A percentile compares a stretch with the other conserved stretches of the same genome.
Conservation (phyloP, 2,888 invertebrate genomes). For the Perithous albicinctus region DNA sequence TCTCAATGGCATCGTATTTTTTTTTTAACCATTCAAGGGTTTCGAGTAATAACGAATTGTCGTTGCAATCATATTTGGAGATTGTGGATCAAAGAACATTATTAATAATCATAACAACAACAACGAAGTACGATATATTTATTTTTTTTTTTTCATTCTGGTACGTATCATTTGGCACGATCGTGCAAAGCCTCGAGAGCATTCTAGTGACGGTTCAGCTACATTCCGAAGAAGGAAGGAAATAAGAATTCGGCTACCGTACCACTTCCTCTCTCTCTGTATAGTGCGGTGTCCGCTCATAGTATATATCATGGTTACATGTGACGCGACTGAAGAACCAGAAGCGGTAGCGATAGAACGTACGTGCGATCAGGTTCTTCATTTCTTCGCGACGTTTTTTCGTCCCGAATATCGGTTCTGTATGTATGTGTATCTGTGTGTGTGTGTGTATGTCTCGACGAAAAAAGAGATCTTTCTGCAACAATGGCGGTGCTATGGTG, state of each 20-base stretch:
- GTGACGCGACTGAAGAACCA: conserved; percentile 7
- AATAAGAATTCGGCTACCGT: neutral
- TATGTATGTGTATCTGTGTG: too few species aligned
- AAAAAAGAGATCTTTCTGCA: conserved; percentile 11
- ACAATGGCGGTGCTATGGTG: neutral
- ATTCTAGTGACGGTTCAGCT: neutral
- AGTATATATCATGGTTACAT: neutral
- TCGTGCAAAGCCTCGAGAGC: neutral
- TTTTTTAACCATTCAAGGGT: too few species aligned
- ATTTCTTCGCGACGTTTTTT: conserved; percentile 7
- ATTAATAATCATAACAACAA: too few species aligned
- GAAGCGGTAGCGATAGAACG: neutral
- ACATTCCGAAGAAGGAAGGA: neutral
- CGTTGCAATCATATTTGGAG: too few species aligned
- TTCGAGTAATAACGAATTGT: too few species aligned
- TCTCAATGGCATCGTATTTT: too few species aligned
- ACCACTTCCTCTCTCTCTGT: neutral
- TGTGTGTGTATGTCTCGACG: neutral
- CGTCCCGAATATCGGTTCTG: neutral
- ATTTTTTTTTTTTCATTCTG: neutral
- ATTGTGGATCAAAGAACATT: too few species aligned
- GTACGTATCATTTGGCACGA: neutral
- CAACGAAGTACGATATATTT: neutral
- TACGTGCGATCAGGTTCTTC: conserved; percentile 16
- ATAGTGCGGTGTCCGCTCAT: neutral